Conservation (phyloP, 2,888 invertebrate species). For the Apoda limacodes region DNA sequence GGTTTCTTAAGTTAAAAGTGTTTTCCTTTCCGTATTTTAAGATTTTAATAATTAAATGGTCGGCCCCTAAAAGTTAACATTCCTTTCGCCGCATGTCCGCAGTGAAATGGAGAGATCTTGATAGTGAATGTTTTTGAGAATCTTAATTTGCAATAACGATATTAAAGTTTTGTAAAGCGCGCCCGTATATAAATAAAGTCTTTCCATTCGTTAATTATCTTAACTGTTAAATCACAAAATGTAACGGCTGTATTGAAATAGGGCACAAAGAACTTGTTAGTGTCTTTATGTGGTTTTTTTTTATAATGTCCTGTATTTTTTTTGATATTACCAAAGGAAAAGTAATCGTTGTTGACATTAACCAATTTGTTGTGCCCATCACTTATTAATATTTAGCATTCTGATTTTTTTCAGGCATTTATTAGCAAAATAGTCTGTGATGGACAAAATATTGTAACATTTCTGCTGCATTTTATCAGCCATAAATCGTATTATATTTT, state of each 20-base stretch:
- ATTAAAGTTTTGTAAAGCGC: conserved; percentile 45
- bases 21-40: conserved; percentile 64
- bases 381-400: conserved; percentile 51
- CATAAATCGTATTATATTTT: conserved; percentile 70
- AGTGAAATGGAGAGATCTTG: conserved; percentile 63
- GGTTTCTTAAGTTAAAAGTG: conserved; percentile 72
- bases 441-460: conserved; percentile 67
- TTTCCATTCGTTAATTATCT: conserved; percentile 40
- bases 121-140: conserved; percentile 56
- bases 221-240: conserved; percentile 37
- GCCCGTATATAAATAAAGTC: conserved; percentile 50
- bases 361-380: conserved; percentile 66
- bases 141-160: conserved; percentile 49
- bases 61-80: conserved; percentile 65
- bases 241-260: conserved; percentile 61
- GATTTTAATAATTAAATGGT: conserved; percentile 42
- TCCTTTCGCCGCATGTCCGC: conserved; percentile 66
- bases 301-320: conserved; percentile 51
- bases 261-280: conserved; percentile 69
- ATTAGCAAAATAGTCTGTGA: conserved; percentile 66
- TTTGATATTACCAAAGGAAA: conserved; percentile 53
- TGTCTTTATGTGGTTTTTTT: conserved; percentile 54
- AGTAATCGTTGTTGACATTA: conserved; percentile 53
- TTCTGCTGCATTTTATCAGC: conserved; percentile 71
- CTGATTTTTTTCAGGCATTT: conserved; percentile 68